Evolutionary conservation across 2,113 vertebrate species (phyloP).

Genomic region (Psilopsiagon aurifrons): DNA sequence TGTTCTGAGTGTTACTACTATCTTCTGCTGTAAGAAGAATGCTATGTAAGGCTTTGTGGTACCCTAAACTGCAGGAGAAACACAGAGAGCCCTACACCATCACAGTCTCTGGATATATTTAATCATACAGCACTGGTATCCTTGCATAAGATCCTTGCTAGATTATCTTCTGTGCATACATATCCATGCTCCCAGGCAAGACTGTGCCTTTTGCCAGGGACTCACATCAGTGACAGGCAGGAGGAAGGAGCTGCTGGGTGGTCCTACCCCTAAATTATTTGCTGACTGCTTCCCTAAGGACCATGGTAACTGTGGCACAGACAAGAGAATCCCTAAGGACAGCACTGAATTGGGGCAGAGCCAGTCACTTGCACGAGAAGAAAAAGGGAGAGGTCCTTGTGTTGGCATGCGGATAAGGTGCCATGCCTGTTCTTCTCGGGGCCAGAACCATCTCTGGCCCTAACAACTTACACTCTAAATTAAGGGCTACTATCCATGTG

Average conservation of each 20-base stretch:
- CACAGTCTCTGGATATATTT: not conserved
- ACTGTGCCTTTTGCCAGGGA: not conserved
- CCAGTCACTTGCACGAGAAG: not conserved
- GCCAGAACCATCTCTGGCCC: not conserved
- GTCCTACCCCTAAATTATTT: conserved; percentile 34
- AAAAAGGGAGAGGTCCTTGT: not conserved
- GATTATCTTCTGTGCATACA: not conserved
- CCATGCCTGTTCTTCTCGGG: not conserved
- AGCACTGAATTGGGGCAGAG: not conserved
- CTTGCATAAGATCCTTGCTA: not conserved
- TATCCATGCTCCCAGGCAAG: not conserved
- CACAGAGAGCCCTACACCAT: not conserved
- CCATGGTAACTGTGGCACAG: conserved; percentile 19
- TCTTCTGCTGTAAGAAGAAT: accelerated
- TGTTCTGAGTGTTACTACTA: not conserved
- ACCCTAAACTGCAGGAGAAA: not conserved
- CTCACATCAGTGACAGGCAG: not conserved
- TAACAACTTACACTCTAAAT: not conserved
- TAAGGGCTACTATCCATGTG: not conserved
- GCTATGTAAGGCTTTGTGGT: accelerated
- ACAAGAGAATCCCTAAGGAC: conserved; percentile 1
- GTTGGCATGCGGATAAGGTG: not conserved
- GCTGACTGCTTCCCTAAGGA: conserved; percentile 2
- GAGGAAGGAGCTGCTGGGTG: conserved; percentile 24
- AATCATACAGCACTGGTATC: not conserved